Conservation (phyloP, 2,888 invertebrate genomes). For the Pteria penguin region DNA sequence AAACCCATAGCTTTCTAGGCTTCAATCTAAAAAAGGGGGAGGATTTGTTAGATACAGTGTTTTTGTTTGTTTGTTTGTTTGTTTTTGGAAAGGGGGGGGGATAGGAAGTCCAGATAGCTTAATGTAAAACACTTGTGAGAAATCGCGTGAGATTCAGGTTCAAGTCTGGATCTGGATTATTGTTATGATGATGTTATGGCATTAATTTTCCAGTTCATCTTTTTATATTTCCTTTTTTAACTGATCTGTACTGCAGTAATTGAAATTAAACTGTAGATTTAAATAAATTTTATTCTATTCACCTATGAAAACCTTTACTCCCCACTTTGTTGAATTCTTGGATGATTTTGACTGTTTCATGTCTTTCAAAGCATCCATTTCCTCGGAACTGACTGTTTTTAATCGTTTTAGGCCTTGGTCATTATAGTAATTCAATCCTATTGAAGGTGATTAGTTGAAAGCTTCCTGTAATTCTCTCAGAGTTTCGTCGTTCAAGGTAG, state of each 20-base stretch:
- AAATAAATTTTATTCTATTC: not conserved
- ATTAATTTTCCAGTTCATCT: too few species aligned
- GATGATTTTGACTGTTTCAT: not conserved
- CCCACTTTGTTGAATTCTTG: not conserved
- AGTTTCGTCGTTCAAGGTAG: not conserved
- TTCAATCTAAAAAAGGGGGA: conserved; percentile 12
- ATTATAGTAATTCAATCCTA: not conserved
- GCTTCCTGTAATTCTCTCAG: not conserved
- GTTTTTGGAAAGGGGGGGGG: too few species aligned
- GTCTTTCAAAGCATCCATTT: not conserved
- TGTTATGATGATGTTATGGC: too few species aligned
- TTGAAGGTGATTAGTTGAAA: not conserved
- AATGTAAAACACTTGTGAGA: too few species aligned
- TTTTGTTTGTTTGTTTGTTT: too few species aligned
- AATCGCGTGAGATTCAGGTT: too few species aligned
- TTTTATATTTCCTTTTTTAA: too few species aligned
- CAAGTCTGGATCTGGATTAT: too few species aligned
- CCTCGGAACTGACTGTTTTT: not conserved
- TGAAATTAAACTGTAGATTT: too few species aligned
- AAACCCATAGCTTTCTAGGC: not conserved
- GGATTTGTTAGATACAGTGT: too few species aligned
- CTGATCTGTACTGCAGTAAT: too few species aligned
- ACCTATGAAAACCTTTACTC: not conserved
- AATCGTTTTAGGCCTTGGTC: not conserved
- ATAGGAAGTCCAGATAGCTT: too few species aligned